Evolutionary conservation across 2,888 invertebrate genomes (phyloP).

Genomic region (Ptycholaimellus sp.): DNA sequence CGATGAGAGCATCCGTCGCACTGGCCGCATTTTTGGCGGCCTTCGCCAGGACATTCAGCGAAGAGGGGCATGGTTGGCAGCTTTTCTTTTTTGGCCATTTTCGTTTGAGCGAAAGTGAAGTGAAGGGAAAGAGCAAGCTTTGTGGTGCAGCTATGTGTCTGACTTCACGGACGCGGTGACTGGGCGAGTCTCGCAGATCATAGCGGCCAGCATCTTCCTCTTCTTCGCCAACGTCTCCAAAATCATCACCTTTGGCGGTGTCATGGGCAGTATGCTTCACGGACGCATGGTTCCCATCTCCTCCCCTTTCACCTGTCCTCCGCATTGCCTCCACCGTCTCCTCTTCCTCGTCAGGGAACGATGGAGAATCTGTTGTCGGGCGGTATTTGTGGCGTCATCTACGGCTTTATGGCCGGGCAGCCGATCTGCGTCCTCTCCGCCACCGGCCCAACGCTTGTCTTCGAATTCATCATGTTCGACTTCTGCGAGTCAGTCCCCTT

Average conservation of each 20-base stretch:
- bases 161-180: constrained; percentile 27
- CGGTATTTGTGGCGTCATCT: constrained; percentile 17
- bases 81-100: too few species aligned
- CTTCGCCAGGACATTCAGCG: too few species aligned
- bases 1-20: too few species aligned
- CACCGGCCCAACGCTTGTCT: constrained; percentile 22
- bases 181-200: constrained; percentile 25
- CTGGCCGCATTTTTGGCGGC: too few species aligned
- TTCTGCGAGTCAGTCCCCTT: constrained; percentile 23
- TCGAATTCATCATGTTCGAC: constrained; percentile 26
- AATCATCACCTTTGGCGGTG: constrained; percentile 30
- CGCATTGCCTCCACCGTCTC: too few species aligned
- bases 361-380: constrained; percentile 20
- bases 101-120: too few species aligned
- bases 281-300: constrained; percentile 29
- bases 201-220: constrained; percentile 26
- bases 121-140: too few species aligned
- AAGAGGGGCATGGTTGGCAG: too few species aligned
- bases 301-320: too few species aligned
- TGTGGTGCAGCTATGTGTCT: constrained; percentile 23
- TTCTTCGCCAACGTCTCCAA: constrained; percentile 29
- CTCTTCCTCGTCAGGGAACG: too few species aligned
- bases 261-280: constrained; percentile 27
- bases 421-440: constrained; percentile 20
- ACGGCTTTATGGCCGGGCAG: constrained; percentile 20